Percentiles rank a stretch among this genome's conserved stretches.
Conservation (phyloP, 2,113 vertebrate genomes). For the Scophthalmus maximus region DNA sequence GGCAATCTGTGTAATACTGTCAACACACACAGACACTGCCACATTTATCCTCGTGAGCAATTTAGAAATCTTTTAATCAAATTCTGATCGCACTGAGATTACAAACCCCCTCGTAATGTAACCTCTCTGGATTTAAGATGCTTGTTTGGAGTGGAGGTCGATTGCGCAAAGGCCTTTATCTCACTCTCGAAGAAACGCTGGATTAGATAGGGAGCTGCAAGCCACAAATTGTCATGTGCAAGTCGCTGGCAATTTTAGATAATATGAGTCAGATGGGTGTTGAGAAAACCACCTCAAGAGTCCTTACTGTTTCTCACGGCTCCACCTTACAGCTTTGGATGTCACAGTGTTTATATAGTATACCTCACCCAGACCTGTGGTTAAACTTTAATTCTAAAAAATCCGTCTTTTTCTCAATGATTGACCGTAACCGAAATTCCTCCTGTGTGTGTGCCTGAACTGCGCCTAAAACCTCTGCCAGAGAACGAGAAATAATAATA, state of each 20-base stretch:
- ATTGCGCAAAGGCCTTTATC: constrained; percentile 60
- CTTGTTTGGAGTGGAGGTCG: constrained; percentile 1
- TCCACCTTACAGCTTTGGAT: constrained; percentile 73
- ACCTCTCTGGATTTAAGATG: constrained; percentile 34
- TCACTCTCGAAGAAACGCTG: constrained; percentile 67
- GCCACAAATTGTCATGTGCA: constrained; percentile 67
- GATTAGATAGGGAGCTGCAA: constrained; percentile 63
- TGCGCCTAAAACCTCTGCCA: no score
- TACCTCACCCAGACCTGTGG: constrained; percentile 76
- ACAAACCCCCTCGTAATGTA: constrained; percentile 30
- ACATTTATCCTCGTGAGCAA: constrained; percentile 45
- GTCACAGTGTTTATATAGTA: constrained; percentile 68
- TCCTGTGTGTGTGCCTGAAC: constrained; percentile 2
- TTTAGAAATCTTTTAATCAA: constrained; percentile 64
- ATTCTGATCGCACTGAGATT: constrained; percentile 57
- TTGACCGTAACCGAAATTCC: constrained; percentile 58
- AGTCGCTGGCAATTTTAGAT: constrained; percentile 67
- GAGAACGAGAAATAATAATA: background rate
- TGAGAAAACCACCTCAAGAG: constrained; percentile 69
- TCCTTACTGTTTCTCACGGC: constrained; percentile 67
- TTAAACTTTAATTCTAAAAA: constrained; percentile 69
- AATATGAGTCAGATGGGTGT: constrained; percentile 79
- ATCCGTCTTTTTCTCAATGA: constrained; percentile 51
- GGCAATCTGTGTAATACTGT: constrained; percentile 62
- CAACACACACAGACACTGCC: constrained; percentile 50